Evolutionary conservation across 2,797 vertebrate species (phyloP).

Genomic region (Enteromius viviparus): DNA sequence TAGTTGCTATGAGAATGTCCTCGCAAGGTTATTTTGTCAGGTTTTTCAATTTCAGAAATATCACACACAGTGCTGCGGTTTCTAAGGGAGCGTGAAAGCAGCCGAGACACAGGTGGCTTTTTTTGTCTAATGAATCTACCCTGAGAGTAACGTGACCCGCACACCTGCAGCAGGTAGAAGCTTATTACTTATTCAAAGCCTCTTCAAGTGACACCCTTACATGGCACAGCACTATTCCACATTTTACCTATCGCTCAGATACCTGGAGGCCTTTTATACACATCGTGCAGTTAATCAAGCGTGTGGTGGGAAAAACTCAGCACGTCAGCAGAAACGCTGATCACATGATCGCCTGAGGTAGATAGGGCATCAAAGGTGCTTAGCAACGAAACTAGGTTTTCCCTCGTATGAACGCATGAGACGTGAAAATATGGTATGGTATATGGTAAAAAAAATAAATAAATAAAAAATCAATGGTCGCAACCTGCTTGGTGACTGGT

Average conservation of each 20-base stretch:
- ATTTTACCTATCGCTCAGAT: slow-evolving; percentile 50
- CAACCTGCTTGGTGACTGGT: background rate
- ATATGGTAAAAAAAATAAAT: too few relatives aligned
- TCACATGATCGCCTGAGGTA: background rate
- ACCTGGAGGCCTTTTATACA: slow-evolving; percentile 42
- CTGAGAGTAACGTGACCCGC: slow-evolving; percentile 74
- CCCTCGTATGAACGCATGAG: background rate
- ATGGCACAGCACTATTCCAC: slow-evolving; percentile 45
- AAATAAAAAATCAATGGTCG: background rate
- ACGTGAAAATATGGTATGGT: background rate
- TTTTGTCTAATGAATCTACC: slow-evolving; percentile 74
- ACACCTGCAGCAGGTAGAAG: slow-evolving; percentile 74
- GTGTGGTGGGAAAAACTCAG: slow-evolving; percentile 4
- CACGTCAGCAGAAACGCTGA: background rate
- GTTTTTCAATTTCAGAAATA: background rate
- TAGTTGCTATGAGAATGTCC: background rate
- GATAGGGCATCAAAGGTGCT: background rate
- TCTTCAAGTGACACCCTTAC: slow-evolving; percentile 56
- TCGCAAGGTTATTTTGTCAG: background rate
- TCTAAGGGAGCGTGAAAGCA: slow-evolving; percentile 54
- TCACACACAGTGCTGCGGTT: slow-evolving; percentile 19
- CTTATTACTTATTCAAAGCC: slow-evolving; percentile 60
- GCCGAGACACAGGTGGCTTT: slow-evolving; percentile 77
- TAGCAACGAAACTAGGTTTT: slow-evolving; percentile 17
- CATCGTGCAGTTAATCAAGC: slow-evolving; percentile 5